Evolutionary conservation across 2,888 invertebrate genomes (phyloP).

Genomic region (Eupithecia inturbata): DNA sequence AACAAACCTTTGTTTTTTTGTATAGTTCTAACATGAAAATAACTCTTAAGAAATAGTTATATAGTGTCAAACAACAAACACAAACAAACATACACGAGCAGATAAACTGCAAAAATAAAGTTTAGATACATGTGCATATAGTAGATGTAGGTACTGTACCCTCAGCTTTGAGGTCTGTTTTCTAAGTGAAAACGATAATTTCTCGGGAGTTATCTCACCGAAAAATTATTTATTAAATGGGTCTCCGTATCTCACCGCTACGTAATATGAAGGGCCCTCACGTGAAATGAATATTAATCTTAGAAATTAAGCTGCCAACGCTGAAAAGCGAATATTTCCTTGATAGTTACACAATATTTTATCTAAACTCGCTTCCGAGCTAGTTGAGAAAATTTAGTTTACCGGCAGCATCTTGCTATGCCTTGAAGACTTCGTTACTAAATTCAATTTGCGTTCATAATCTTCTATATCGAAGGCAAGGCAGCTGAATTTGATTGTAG

Average conservation of each 20-base stretch:
- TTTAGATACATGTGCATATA: neutral
- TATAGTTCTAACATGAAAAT: neutral
- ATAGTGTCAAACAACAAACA: neutral
- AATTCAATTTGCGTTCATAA: slow-evolving; percentile 59
- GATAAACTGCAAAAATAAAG: neutral
- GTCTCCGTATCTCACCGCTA: slow-evolving; percentile 20
- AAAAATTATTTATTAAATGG: slow-evolving; percentile 25
- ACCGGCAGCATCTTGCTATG: slow-evolving; percentile 47
- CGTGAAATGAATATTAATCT: slow-evolving; percentile 24
- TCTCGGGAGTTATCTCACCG: slow-evolving; percentile 19
- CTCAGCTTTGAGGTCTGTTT: slow-evolving; percentile 14
- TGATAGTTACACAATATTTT: slow-evolving; percentile 31
- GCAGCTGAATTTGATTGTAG: slow-evolving; percentile 55
- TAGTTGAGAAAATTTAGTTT: slow-evolving; percentile 53
- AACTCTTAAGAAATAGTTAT: neutral
- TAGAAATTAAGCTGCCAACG: slow-evolving; percentile 24
- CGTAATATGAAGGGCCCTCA: slow-evolving; percentile 17
- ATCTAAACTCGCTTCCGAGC: slow-evolving; percentile 46
- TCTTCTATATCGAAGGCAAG: slow-evolving; percentile 56
- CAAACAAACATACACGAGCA: neutral
- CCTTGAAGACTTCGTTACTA: slow-evolving; percentile 58
- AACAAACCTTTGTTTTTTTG: neutral
- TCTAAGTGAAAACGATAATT: slow-evolving; percentile 19
- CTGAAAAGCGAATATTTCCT: slow-evolving; percentile 10
- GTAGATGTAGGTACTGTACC: neutral